Evolutionary conservation across 1,140 invertebrate species (phyloP).

Genomic region (Drosophila trapezifrons): DNA sequence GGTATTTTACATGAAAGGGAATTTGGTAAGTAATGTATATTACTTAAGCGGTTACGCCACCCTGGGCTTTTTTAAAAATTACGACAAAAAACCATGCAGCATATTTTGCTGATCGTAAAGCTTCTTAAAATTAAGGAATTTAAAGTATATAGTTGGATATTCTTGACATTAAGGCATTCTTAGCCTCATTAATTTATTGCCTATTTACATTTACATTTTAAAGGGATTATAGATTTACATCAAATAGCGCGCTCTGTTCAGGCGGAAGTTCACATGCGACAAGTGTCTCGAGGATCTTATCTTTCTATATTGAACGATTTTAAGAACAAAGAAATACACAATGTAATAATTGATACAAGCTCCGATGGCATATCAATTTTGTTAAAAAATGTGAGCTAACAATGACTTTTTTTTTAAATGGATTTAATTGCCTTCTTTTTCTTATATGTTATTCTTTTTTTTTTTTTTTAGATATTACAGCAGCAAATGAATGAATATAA

Average conservation of each 20-base stretch:
- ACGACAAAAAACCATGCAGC: too few relatives aligned
- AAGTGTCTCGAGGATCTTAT: conserved; percentile 55
- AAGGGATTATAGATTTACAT: conserved; percentile 70
- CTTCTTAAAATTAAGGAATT: too few relatives aligned
- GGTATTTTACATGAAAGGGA: conserved; percentile 94
- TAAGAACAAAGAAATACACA: conserved; percentile 84
- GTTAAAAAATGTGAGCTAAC: conserved; percentile 89
- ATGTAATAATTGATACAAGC: conserved; percentile 92
- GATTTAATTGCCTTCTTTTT: background rate
- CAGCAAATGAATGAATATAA: conserved; percentile 97
- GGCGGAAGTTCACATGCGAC: conserved; percentile 64
- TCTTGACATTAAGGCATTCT: too few relatives aligned
- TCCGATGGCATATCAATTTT: conserved; percentile 89
- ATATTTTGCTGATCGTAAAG: too few relatives aligned
- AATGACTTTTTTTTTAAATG: too few relatives aligned
- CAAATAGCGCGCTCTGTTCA: conserved; percentile 55
- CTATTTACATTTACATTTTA: background rate
- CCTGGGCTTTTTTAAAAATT: too few relatives aligned
- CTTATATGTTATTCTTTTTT: background rate
- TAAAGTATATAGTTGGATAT: too few relatives aligned
- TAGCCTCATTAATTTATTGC: too few relatives aligned
- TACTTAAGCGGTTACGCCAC: too few relatives aligned
- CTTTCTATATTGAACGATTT: conserved; percentile 64
- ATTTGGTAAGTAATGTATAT: conserved; percentile 43
- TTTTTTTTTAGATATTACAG: conserved; percentile 90